phyloP scores from a whole-genome alignment of 2,797 vertebrate genomes.

The Salmo trutta region DNA sequence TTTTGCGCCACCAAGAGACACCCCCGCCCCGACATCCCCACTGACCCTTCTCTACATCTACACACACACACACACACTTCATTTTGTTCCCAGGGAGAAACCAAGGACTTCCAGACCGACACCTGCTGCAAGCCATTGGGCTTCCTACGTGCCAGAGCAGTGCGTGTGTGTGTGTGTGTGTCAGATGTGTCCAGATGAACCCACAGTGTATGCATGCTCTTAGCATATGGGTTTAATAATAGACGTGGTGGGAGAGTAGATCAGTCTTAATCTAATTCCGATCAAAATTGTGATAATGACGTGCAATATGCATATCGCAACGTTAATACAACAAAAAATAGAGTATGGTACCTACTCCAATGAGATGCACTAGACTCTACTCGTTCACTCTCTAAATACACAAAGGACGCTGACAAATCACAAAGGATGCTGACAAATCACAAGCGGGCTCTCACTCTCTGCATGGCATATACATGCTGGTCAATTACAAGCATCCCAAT shows the following conservation, averaged over 20 bases:
- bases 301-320: too few relatives aligned
- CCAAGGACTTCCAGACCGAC: constrained; percentile 41
- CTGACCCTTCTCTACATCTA: background rate
- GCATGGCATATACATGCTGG: too few relatives aligned
- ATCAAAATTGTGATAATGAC: too few relatives aligned
- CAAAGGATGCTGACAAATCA: too few relatives aligned
- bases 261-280: background rate
- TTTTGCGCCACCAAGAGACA: constrained; percentile 10
- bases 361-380: too few relatives aligned
- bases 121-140: constrained; percentile 63
- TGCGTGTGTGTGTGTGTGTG: background rate
- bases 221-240: background rate
- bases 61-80: background rate
- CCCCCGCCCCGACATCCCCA: background rate
- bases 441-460: too few relatives aligned
- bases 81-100: constrained; percentile 43
- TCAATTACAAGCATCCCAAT: too few relatives aligned
- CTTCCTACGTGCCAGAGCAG: constrained; percentile 2
- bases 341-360: too few relatives aligned
- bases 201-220: background rate
- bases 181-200: constrained; percentile 14
- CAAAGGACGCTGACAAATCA: too few relatives aligned
- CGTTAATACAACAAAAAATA: too few relatives aligned
- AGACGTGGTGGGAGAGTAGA: constrained; percentile 2
- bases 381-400: too few relatives aligned